Evolutionary conservation across 2,113 vertebrate species (phyloP), one percentile per base, ranked within the genome.

Genomic region (Loxodonta africana): DNA sequence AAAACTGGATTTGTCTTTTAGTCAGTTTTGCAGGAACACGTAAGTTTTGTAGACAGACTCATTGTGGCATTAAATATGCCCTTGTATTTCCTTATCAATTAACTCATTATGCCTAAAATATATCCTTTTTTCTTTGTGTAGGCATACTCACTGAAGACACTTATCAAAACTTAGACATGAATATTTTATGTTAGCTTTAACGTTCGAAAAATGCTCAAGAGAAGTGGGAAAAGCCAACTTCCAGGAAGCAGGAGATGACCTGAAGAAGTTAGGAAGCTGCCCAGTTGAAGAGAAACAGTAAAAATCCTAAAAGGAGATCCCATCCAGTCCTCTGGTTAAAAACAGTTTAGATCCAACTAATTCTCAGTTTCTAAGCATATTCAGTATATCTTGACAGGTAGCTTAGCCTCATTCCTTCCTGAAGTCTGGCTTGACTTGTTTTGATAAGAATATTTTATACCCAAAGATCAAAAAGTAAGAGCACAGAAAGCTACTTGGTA

Each of bases 401-500:
- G 12, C 46, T 80, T 84, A 62, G 15, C 51, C 65, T 94, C 90
- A 67, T 26, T 77, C 33, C 90, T 44, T 94, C 30, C 60, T 82
- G 62, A 53, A 77, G 62, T 12, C 21, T 82, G 21, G 28, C 17
- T 60, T 96, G 6, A 20, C 20, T 95, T 57, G 2, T 73, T 96
- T 83, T 60, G 60, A 4, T n/a, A 73, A 63, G 18, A 83, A 94
- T 12, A 84, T 37, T 46, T 83, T 87, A 92, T 73, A 62, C 6
- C 17, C 28, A 60, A 88, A 65, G 4, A 0, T 88, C 63, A 87
- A 96, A 96, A 95, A 91, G n/a, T 77, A 85, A 26, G 41, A 87
- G 65, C 46, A 88, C 76, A 76, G 71, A 95, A 95, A 87, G 5
- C 21, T 92, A 78, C n/a, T 51, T 71, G 20, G 2, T 94, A 63